These are phyloP conservation scores for Plebejus melissa DNA, from an alignment of 2,888 invertebrate genomes.

Conservation along the genomic window DNA sequence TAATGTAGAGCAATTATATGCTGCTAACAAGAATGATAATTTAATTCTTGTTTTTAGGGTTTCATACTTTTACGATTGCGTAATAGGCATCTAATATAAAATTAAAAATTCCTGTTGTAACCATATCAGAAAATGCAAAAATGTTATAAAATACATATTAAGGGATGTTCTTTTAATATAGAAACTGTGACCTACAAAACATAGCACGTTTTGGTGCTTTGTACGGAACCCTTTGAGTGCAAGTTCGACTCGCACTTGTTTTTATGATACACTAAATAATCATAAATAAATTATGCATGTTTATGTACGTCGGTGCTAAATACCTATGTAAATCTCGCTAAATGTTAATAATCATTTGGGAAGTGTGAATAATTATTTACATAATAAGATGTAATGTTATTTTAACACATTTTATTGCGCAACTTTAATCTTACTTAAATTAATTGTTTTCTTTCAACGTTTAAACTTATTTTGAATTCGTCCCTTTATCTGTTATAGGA, in stretches of 20 bases:
- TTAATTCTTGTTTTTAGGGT: too few species aligned
- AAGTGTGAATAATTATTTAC: constrained; percentile 19
- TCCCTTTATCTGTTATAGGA: background rate
- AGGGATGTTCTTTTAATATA: too few species aligned
- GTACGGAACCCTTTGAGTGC: too few species aligned
- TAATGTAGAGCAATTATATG: too few species aligned
- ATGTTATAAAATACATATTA: too few species aligned
- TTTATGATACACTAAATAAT: background rate
- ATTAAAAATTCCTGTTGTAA: background rate
- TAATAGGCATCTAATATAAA: background rate
- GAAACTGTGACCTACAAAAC: too few species aligned
- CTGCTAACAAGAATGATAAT: background rate
- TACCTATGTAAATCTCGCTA: constrained; percentile 6
- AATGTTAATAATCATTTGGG: background rate
- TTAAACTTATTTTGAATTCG: background rate
- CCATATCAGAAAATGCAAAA: too few species aligned
- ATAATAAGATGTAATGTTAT: constrained; percentile 13
- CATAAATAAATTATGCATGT: constrained; percentile 1
- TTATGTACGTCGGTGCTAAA: background rate
- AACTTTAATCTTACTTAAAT: background rate
- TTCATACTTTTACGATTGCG: background rate
- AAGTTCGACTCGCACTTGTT: background rate
- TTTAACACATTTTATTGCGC: constrained; percentile 4
- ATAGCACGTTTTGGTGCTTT: too few species aligned
- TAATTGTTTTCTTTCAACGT: background rate